A percentile compares a stretch with the other conserved stretches of the same genome.
Evolutionary conservation across 1,140 invertebrate species (phyloP).

Genomic region (Stegodyphus mimosarum): DNA sequence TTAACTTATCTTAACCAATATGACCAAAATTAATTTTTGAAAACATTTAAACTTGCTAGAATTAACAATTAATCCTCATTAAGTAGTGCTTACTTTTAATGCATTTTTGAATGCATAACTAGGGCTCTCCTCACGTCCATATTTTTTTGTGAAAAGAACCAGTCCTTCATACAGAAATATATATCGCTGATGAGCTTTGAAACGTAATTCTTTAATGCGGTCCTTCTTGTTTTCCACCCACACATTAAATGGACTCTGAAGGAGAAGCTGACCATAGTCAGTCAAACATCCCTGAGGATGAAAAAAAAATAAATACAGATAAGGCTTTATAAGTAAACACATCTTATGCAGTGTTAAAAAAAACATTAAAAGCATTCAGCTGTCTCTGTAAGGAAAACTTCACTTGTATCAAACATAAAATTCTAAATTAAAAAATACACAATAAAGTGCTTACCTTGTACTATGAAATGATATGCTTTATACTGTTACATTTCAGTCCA

Average conservation of each 20-base stretch:
- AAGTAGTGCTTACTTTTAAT: slow-evolving; percentile 76
- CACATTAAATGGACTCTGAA: slow-evolving; percentile 91
- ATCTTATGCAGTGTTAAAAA: too few species aligned
- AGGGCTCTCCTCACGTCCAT: slow-evolving; percentile 73
- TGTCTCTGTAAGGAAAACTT: too few species aligned
- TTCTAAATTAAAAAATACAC: too few species aligned
- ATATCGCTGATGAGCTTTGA: slow-evolving; percentile 90
- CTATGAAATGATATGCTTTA: too few species aligned
- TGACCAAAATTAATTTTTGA: background rate
- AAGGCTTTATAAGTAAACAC: too few species aligned
- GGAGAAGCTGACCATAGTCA: slow-evolving; percentile 86
- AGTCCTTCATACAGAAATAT: slow-evolving; percentile 94
- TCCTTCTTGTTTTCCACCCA: slow-evolving; percentile 84
- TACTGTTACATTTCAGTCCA: too few species aligned
- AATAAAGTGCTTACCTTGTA: too few species aligned
- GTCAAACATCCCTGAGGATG: slow-evolving; percentile 78
- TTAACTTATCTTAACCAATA: background rate
- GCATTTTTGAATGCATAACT: slow-evolving; percentile 92
- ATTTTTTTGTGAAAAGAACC: slow-evolving; percentile 89
- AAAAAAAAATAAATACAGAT: background rate
- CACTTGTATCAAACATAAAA: too few species aligned
- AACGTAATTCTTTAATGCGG: slow-evolving; percentile 78
- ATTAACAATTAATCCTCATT: background rate
- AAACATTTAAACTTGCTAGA: background rate
- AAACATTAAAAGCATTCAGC: too few species aligned